Evolutionary conservation across 2,113 vertebrate genomes (phyloP).

Genomic region (Anhinga rufa): DNA sequence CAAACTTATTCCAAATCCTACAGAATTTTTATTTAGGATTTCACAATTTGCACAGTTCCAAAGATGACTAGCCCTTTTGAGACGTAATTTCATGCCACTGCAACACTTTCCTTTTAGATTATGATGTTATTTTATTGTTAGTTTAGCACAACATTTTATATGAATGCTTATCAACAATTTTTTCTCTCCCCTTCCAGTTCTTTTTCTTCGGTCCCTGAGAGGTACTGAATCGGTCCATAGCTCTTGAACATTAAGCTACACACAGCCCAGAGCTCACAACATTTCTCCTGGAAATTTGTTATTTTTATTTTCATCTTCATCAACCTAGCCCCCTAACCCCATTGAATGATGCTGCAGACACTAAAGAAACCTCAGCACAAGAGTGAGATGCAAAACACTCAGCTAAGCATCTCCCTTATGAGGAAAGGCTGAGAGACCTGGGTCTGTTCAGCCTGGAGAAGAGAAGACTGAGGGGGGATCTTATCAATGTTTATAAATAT

Average conservation of each 20-base stretch:
- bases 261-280: not conserved
- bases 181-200: not conserved
- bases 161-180: not conserved
- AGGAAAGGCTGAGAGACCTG: too few relatives aligned
- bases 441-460: too few relatives aligned
- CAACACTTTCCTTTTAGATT: not conserved
- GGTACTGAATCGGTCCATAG: not conserved
- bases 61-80: not conserved
- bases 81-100: not conserved
- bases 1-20: not conserved
- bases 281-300: not conserved
- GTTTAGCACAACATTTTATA: not conserved
- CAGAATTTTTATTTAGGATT: not conserved
- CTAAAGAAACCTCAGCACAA: not conserved
- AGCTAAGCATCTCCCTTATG: not conserved
- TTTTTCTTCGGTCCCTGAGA: not conserved
- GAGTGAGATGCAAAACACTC: not conserved
- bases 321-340: not conserved
- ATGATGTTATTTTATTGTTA: not conserved
- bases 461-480: too few relatives aligned
- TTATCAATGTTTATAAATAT: too few relatives aligned
- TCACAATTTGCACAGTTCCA: not conserved
- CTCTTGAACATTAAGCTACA: not conserved
- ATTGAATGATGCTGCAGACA: not conserved
- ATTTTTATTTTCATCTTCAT: not conserved